phyloP scores from a whole-genome alignment of 1,140 invertebrate genomes.

The Idris sp. region DNA sequence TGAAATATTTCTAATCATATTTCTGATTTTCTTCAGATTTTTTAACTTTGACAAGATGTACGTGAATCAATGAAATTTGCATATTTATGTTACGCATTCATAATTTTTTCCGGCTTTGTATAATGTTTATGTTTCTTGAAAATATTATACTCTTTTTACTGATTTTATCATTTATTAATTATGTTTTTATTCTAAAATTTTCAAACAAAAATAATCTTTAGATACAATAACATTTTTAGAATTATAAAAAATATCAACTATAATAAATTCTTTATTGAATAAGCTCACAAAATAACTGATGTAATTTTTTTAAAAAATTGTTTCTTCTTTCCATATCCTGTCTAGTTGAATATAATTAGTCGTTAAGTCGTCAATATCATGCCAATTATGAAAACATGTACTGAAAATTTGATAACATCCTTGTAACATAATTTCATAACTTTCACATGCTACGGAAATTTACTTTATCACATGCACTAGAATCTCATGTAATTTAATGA shows the following conservation, averaged over 20 bases:
- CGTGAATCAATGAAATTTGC: constrained; percentile 22
- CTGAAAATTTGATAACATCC: constrained; percentile 31
- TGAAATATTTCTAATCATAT: constrained; percentile 1
- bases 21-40: constrained; percentile 7
- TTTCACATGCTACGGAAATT: constrained; percentile 31
- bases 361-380: constrained; percentile 20
- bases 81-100: constrained; percentile 15
- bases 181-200: too few relatives aligned
- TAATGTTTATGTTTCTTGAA: constrained; percentile 5
- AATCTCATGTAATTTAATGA: constrained; percentile 22
- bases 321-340: too few relatives aligned
- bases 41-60: constrained; percentile 20
- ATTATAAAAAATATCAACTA: too few relatives aligned
- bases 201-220: neutral
- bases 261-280: too few relatives aligned
- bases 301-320: too few relatives aligned
- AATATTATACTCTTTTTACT: too few relatives aligned
- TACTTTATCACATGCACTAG: constrained; percentile 25
- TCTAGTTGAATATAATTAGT: too few relatives aligned
- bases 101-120: neutral
- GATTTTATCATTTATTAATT: too few relatives aligned
- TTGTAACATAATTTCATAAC: constrained; percentile 35
- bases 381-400: constrained; percentile 20
- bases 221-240: too few relatives aligned
- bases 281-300: too few relatives aligned